Evolutionary conservation across 2,888 invertebrate genomes (phyloP).

Genomic region (Pollenia griseotomentosa): DNA sequence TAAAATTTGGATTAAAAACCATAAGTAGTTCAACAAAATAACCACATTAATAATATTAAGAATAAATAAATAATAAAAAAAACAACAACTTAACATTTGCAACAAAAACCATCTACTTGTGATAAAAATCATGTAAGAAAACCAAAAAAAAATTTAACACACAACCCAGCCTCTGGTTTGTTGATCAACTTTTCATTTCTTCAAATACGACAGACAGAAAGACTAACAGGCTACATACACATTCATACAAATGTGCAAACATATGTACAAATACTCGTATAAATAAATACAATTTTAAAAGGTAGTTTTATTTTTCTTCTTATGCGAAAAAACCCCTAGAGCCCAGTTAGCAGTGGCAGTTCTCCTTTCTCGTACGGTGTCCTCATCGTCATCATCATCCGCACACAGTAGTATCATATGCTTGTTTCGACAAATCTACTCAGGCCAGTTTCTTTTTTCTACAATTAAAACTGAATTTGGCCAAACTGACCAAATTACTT

Average conservation of each 20-base stretch:
- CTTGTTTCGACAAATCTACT: slow-evolving; percentile 33
- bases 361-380: slow-evolving; percentile 34
- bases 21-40: no score
- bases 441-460: slow-evolving; percentile 5
- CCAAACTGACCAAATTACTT: slow-evolving; percentile 75
- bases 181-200: slow-evolving; percentile 68
- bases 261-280: not conserved
- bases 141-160: slow-evolving; percentile 17
- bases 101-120: no score
- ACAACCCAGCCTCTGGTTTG: slow-evolving; percentile 43
- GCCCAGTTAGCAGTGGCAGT: slow-evolving; percentile 45
- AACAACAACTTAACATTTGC: slow-evolving; percentile 20
- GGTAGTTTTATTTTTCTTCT: slow-evolving; percentile 32
- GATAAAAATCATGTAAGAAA: slow-evolving; percentile 55
- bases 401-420: not conserved
- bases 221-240: not conserved
- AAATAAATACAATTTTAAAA: slow-evolving; percentile 58
- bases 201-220: slow-evolving; percentile 5
- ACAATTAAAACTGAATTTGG: slow-evolving; percentile 37
- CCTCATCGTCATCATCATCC: slow-evolving; percentile 42
- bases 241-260: not conserved
- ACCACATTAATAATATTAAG: slow-evolving; percentile 43
- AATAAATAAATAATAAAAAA: slow-evolving; percentile 39
- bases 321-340: slow-evolving; percentile 32
- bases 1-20: no score